Evolutionary conservation across 37 sponge, comb jelly and placozoan species (phyloP).

Genomic region (Hexactinellida sp.): DNA sequence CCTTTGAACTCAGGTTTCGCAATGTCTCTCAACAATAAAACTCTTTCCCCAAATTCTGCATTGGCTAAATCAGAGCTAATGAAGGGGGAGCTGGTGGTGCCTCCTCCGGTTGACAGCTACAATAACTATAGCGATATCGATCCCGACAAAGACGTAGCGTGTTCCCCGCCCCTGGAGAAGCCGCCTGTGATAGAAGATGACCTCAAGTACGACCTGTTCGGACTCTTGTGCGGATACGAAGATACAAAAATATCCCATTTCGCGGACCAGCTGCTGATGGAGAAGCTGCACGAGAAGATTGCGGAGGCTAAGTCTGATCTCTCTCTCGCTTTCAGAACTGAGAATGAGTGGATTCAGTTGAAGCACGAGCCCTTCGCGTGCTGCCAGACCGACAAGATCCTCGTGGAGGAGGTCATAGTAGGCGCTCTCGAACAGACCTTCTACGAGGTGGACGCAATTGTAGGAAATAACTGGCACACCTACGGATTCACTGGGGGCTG

Average conservation of each 20-base stretch:
- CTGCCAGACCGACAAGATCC: constrained; percentile 57
- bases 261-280: background rate
- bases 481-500: constrained; percentile 78
- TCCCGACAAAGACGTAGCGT: background rate
- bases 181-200: background rate
- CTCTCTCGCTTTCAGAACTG: background rate
- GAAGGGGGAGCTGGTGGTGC: background rate
- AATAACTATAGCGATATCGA: no score
- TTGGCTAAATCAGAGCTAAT: background rate
- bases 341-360: background rate
- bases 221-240: background rate
- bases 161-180: background rate
- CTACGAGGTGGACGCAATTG: constrained; percentile 79
- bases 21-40: background rate
- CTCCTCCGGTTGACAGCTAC: background rate
- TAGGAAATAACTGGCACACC: constrained; percentile 46
- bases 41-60: background rate
- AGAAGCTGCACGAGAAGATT: background rate
- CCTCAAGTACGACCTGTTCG: constrained; percentile 13
- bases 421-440: constrained; percentile 85
- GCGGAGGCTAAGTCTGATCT: background rate
- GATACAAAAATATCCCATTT: background rate
- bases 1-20: background rate
- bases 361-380: constrained; percentile 6
- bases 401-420: constrained; percentile 47